Conservation (phyloP, 2,888 invertebrate genomes). For the Sipunculus nudus region DNA sequence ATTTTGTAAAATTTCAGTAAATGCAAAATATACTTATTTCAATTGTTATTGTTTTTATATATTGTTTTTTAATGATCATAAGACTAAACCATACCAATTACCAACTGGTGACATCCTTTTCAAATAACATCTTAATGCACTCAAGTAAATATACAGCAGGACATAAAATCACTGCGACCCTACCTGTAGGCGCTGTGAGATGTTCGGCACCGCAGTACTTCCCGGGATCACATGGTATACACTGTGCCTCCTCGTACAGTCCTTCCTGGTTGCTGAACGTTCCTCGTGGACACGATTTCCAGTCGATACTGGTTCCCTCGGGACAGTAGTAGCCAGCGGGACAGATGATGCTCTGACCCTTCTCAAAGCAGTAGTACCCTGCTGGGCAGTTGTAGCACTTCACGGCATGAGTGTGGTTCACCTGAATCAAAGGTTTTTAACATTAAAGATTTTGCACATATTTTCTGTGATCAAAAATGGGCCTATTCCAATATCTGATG, state of each 20-base stretch:
- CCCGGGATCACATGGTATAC: conserved; percentile 58
- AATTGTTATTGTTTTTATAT: no score
- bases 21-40: no score
- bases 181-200: conserved; percentile 53
- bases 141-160: no score
- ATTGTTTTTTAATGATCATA: no score
- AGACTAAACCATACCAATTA: no score
- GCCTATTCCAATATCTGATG: no score
- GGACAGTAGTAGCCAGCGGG: conserved; percentile 62
- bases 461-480: no score
- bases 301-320: conserved; percentile 57
- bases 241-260: conserved; percentile 52
- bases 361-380: conserved; percentile 56
- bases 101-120: no score
- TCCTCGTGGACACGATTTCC: conserved; percentile 59
- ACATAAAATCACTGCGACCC: no score
- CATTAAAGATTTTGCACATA: not conserved
- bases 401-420: conserved; percentile 60
- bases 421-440: conserved; percentile 38
- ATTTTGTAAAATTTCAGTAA: no score
- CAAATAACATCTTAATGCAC: no score
- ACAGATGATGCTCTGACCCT: conserved; percentile 52
- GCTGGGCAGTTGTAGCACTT: conserved; percentile 57
- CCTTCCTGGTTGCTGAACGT: conserved; percentile 58
- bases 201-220: conserved; percentile 59